These are phyloP conservation scores for Gopherus flavomarginatus DNA, from an alignment of 2,113 vertebrate species.

Conservation along the genomic window DNA sequence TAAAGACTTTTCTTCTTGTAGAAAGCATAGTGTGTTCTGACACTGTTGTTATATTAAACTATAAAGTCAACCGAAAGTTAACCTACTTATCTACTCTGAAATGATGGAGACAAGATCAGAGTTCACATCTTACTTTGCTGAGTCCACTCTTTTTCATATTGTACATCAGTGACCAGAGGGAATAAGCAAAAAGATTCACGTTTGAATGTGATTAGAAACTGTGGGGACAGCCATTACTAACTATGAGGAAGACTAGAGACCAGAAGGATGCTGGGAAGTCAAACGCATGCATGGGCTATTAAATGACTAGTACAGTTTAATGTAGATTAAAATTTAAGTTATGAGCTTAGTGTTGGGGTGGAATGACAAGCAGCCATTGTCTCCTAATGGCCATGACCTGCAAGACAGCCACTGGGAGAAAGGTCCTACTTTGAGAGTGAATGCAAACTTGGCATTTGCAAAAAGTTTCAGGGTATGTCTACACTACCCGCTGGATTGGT, in stretches of 20 bases:
- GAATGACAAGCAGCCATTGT: not conserved
- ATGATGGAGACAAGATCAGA: not conserved
- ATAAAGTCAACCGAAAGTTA: not conserved
- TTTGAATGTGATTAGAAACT: not conserved
- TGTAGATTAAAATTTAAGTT: not conserved
- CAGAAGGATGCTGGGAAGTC: not conserved
- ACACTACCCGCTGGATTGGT: too few relatives aligned
- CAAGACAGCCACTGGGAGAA: not conserved
- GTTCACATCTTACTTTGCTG: not conserved
- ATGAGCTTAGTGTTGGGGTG: rapidly evolving
- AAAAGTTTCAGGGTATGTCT: not conserved
- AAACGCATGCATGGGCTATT: not conserved
- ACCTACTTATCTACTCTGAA: not conserved
- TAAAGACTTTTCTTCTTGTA: not conserved
- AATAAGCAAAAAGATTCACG: not conserved
- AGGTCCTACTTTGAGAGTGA: not conserved
- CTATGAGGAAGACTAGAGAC: not conserved
- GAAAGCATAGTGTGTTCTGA: not conserved
- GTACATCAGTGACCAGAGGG: not conserved
- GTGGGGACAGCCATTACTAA: not conserved
- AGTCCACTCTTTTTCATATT: not conserved
- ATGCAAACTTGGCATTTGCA: not conserved
- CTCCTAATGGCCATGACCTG: not conserved
- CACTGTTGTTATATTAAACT: not conserved
- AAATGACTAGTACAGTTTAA: not conserved